Evolutionary conservation across 2,113 vertebrate genomes (phyloP).

Genomic region (Solea senegalensis): DNA sequence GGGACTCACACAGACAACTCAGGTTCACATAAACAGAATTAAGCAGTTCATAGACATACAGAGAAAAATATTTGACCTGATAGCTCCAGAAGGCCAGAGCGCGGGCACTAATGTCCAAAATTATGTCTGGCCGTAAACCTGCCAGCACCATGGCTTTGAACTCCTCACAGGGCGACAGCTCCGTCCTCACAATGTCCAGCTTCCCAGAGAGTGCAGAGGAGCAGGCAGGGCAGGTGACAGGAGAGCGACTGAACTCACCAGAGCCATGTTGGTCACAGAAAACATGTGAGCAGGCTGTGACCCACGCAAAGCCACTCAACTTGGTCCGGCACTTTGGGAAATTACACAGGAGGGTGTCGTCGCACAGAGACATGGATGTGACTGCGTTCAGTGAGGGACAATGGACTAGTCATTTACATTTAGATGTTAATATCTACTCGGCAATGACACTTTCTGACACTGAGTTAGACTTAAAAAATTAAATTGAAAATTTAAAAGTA

Average conservation of each 20-base stretch:
- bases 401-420: background rate
- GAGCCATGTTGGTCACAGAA: slow-evolving; percentile 92
- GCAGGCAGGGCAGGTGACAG: slow-evolving; percentile 88
- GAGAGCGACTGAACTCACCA: slow-evolving; percentile 87
- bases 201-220: slow-evolving; percentile 88
- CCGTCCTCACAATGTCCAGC: slow-evolving; percentile 87
- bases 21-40: background rate
- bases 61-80: slow-evolving; percentile 78
- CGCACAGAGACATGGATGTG: slow-evolving; percentile 82
- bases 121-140: slow-evolving; percentile 85
- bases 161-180: slow-evolving; percentile 88
- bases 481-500: no score
- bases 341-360: slow-evolving; percentile 89
- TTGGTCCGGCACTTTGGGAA: slow-evolving; percentile 86
- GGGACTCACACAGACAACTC: background rate
- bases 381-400: slow-evolving; percentile 1
- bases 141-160: slow-evolving; percentile 91
- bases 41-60: background rate
- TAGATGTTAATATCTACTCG: background rate
- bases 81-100: slow-evolving; percentile 91
- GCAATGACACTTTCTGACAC: no score
- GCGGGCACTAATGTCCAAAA: slow-evolving; percentile 87
- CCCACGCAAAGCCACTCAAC: slow-evolving; percentile 88
- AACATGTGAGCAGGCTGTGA: slow-evolving; percentile 89
- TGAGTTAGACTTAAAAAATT: background rate